Base-by-base conservation (phyloP, 2,797 vertebrate genomes). In the Malacoraja senta region DNA sequence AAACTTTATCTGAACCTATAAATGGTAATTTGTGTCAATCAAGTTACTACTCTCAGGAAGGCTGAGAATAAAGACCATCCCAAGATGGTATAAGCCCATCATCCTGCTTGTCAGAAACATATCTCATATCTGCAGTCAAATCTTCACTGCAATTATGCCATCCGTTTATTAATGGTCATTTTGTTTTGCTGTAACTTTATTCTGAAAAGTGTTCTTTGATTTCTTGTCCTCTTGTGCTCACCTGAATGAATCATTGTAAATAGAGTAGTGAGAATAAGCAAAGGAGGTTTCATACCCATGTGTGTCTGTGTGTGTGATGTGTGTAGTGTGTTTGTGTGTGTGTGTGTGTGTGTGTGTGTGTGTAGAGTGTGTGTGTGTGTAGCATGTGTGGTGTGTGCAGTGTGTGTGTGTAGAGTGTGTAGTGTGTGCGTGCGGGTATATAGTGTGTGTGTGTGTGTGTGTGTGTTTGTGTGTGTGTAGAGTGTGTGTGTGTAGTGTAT, bases 1-100 rank as follows among this genome's bases (percentile, higher is more conserved):
- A 97, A 97, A 98, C 97, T 97, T 97, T 96, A 97, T 98, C 98
- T 97, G 97, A 94, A 97, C 98, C 97, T 97, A 98, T 98, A 97
- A 98, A 97, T 97, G 95, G 97, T 97, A 97, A 97, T 98, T 98
- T 97, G 96, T 98, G 97, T 97, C 97, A 97, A 96, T 98, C 97
- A 97, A 96, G 96, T 95, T 93, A 95, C 94, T 95, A 96, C 96
- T 96, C 95, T 97, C 95, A 95, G 94, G 96, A 96, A 96, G n/a
- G 15, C 17, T 38, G 38, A 72, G 68, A 93, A 80, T 63, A 93
- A 35, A 93, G 97, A 97, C 97, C 97, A 97, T 96, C 96, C 96
- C 96, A 96, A 95, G 96, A 97, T 97, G 96, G 97, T 97, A 97
- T 96, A 97, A 97, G 97, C 97, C 97, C 97, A 98, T 98, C 97